These are phyloP conservation scores for Serranus cabrilla DNA, from an alignment of 2,797 vertebrate genomes.

Conservation along the genomic window DNA sequence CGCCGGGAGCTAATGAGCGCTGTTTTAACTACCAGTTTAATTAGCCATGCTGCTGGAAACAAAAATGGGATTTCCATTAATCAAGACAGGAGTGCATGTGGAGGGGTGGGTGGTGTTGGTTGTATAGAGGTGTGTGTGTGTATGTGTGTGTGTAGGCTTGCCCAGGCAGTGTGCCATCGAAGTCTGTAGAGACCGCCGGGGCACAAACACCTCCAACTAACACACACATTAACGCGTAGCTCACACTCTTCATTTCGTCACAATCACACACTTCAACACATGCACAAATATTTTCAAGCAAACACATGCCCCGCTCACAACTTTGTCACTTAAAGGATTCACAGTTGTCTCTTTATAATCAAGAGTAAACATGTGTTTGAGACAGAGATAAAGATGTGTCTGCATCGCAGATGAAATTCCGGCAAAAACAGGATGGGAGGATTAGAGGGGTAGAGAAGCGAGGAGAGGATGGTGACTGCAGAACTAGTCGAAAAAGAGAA, in stretches of 20 bases:
- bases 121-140: conserved; percentile 53
- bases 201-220: conserved; percentile 81
- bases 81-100: conserved; percentile 77
- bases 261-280: conserved; percentile 80
- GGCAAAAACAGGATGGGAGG: conserved; percentile 83
- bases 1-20: conserved; percentile 84
- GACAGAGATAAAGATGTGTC: conserved; percentile 85
- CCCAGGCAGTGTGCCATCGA: conserved; percentile 85
- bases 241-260: conserved; percentile 74
- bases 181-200: conserved; percentile 80
- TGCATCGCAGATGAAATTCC: conserved; percentile 82
- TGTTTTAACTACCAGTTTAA: conserved; percentile 87
- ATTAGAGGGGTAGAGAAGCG: conserved; percentile 74
- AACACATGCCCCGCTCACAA: conserved; percentile 84
- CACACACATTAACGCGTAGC: conserved; percentile 76
- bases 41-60: conserved; percentile 88
- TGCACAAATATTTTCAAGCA: conserved; percentile 84
- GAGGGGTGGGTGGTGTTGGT: conserved; percentile 51
- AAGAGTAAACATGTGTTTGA: conserved; percentile 86
- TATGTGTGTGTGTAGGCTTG: conserved; percentile 83
- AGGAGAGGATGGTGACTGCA: conserved; percentile 70
- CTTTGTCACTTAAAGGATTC: conserved; percentile 86
- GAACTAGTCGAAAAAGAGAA: conserved; percentile 61
- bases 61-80: conserved; percentile 89
- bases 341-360: conserved; percentile 85